These are phyloP conservation scores for Taenioides sp. DNA, from an alignment of 2,797 vertebrate genomes.

Conservation along the genomic window DNA sequence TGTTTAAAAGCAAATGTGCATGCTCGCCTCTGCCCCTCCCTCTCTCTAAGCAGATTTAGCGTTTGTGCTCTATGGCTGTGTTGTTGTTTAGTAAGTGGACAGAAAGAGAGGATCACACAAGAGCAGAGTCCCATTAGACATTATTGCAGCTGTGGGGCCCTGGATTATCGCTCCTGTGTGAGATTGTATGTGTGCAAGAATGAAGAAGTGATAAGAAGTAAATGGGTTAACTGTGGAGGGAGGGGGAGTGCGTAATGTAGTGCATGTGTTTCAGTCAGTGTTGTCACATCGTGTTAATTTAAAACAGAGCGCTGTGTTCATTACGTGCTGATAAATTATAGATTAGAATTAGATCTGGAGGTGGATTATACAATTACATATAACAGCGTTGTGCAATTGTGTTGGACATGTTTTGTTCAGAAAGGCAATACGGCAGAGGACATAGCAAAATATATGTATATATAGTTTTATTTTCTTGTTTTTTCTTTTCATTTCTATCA, in stretches of 20 bases:
- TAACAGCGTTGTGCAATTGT: conserved; percentile 20
- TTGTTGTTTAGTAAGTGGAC: conserved; percentile 52
- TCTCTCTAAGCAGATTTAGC: conserved; percentile 67
- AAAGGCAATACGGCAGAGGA: background rate
- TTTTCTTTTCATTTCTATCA: too few species aligned
- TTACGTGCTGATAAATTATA: conserved; percentile 67
- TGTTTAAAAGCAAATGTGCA: conserved; percentile 60
- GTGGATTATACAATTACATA: conserved; percentile 42
- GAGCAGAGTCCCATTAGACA: conserved; percentile 59
- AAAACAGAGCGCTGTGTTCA: conserved; percentile 54
- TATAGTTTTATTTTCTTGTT: too few species aligned
- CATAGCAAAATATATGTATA: too few species aligned
- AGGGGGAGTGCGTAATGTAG: conserved; percentile 41
- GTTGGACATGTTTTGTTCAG: background rate
- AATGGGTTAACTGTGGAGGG: conserved; percentile 17
- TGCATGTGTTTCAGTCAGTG: conserved; percentile 59
- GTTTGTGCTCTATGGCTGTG: conserved; percentile 28
- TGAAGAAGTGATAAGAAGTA: conserved; percentile 34
- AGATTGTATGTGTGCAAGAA: conserved; percentile 24
- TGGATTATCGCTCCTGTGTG: conserved; percentile 56
- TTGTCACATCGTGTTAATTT: conserved; percentile 69
- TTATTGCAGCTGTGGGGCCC: conserved; percentile 48
- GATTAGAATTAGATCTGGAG: conserved; percentile 58
- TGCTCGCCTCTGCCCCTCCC: conserved; percentile 43
- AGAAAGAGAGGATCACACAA: conserved; percentile 50